These are phyloP conservation scores for Hybos culiciformis DNA, from an alignment of 2,888 invertebrate species.

Conservation along the genomic window DNA sequence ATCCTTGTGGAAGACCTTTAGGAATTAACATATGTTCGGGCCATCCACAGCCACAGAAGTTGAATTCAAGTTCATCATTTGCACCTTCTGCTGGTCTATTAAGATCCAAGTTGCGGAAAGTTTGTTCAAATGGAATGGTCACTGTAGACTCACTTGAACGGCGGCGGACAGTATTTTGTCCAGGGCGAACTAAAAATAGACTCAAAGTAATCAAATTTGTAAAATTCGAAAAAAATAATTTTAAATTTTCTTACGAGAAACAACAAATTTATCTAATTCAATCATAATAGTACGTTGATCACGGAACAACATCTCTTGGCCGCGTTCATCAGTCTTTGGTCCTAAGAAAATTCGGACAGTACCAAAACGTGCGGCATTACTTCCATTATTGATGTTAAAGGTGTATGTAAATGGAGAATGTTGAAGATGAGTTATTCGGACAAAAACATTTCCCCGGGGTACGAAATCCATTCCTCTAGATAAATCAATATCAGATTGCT, in stretches of 20 bases:
- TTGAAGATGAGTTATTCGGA: slow-evolving; percentile 60
- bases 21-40: slow-evolving; percentile 63
- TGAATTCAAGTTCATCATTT: slow-evolving; percentile 40
- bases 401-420: slow-evolving; percentile 56
- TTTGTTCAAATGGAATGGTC: slow-evolving; percentile 63
- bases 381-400: slow-evolving; percentile 46
- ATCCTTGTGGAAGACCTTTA: slow-evolving; percentile 48
- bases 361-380: slow-evolving; percentile 38
- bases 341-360: slow-evolving; percentile 54
- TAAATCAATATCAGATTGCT: slow-evolving; percentile 62
- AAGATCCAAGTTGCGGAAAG: slow-evolving; percentile 51
- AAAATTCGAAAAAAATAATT: background rate
- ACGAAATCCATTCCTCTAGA: slow-evolving; percentile 71
- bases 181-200: slow-evolving; percentile 43
- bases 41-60: slow-evolving; percentile 76
- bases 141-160: slow-evolving; percentile 54
- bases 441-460: slow-evolving; percentile 58
- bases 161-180: slow-evolving; percentile 47
- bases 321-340: slow-evolving; percentile 51
- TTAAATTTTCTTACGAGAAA: slow-evolving; percentile 41
- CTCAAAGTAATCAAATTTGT: background rate
- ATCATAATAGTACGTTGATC: slow-evolving; percentile 50
- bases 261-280: slow-evolving; percentile 53
- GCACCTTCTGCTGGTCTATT: slow-evolving; percentile 41
- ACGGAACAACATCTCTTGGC: slow-evolving; percentile 42